phyloP scores from a whole-genome alignment of 2,888 invertebrate species.

The Halocaridina rubra region DNA sequence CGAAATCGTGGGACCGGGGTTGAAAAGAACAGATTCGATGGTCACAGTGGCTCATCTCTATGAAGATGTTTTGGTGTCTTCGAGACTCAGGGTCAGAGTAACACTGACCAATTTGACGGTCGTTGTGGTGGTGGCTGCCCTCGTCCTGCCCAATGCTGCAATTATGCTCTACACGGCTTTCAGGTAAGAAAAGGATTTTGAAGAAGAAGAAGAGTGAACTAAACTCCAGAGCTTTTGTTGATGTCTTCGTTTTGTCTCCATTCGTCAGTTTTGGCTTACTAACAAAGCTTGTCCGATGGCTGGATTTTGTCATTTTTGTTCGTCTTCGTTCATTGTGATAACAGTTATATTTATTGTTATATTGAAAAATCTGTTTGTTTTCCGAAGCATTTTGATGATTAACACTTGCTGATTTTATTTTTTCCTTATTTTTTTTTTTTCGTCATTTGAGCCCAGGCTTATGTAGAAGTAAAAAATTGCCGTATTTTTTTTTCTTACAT shows the following conservation, averaged over 20 bases:
- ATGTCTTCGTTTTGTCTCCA: too few relatives aligned
- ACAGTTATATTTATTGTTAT: not conserved
- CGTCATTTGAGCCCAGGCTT: too few relatives aligned
- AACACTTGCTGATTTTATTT: too few relatives aligned
- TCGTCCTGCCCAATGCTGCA: constrained; percentile 49
- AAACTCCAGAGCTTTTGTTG: too few relatives aligned
- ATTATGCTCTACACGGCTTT: constrained; percentile 53
- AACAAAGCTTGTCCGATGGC: too few relatives aligned
- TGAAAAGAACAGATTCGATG: constrained; percentile 38
- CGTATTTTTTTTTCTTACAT: too few relatives aligned
- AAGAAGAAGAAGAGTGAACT: not conserved
- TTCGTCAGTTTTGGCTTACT: too few relatives aligned
- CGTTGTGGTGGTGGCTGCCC: constrained; percentile 49
- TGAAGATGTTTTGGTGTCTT: constrained; percentile 53
- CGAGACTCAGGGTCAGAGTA: constrained; percentile 31
- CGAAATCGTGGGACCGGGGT: not conserved
- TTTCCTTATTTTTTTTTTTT: too few relatives aligned
- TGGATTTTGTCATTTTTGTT: not conserved
- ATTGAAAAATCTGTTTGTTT: too few relatives aligned
- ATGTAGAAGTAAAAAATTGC: too few relatives aligned
- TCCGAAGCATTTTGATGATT: too few relatives aligned
- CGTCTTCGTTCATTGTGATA: not conserved
- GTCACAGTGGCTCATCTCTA: constrained; percentile 49
- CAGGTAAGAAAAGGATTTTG: constrained; percentile 38
- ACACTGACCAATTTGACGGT: constrained; percentile 57